Evolutionary conservation across 2,797 vertebrate genomes (phyloP).

Genomic region (Semotilus atromaculatus): DNA sequence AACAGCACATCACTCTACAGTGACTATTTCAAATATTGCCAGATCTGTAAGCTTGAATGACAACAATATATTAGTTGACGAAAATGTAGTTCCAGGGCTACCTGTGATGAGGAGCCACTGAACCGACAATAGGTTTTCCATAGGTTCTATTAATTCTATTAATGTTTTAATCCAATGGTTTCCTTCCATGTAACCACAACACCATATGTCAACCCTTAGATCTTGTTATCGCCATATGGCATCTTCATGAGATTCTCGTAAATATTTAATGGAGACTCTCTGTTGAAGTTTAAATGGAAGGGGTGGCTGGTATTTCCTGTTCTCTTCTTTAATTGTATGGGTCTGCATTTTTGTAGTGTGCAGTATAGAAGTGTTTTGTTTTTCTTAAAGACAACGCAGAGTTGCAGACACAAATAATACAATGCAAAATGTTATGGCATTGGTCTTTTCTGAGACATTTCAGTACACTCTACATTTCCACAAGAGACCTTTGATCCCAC

Average conservation of each 20-base stretch:
- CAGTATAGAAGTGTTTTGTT: not conserved
- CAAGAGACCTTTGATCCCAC: constrained; percentile 34
- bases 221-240: constrained; percentile 34
- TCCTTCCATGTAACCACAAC: constrained; percentile 23
- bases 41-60: not conserved
- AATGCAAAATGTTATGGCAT: not conserved
- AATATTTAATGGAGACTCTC: constrained; percentile 37
- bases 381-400: not conserved
- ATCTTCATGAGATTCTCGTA: constrained; percentile 27
- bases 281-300: constrained; percentile 15
- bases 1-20: not conserved
- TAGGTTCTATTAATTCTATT: constrained; percentile 1
- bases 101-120: not conserved
- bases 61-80: not conserved
- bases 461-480: not conserved
- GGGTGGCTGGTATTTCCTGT: constrained; percentile 19
- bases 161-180: not conserved
- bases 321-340: constrained; percentile 5
- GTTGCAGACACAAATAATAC: not conserved
- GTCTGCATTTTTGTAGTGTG: not conserved
- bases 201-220: constrained; percentile 29
- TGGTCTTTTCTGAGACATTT: constrained; percentile 1
- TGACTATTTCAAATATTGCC: not conserved
- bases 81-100: not conserved
- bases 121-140: not conserved